Conservation (phyloP, 1,140 invertebrate species). For the Sminthurinus signatus region DNA sequence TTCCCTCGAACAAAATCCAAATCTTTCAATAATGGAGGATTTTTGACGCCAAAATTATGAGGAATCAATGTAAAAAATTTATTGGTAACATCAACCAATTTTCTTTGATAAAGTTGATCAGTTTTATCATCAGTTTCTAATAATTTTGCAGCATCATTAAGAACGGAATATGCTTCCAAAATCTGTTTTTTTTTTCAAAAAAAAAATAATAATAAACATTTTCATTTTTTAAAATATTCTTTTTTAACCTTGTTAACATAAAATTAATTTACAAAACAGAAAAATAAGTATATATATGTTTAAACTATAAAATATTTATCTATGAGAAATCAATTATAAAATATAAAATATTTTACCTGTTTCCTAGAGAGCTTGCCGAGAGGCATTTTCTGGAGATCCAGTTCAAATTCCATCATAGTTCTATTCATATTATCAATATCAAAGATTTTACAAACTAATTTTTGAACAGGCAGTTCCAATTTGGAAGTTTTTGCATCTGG, state of each 20-base stretch:
- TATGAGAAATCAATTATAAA: too few species aligned
- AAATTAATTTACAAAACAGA: too few species aligned
- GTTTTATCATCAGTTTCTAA: slow-evolving; percentile 55
- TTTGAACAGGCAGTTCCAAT: slow-evolving; percentile 68
- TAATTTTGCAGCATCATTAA: slow-evolving; percentile 59
- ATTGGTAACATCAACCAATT: slow-evolving; percentile 78
- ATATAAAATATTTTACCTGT: too few species aligned
- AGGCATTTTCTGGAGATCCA: slow-evolving; percentile 49
- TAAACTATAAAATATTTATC: too few species aligned
- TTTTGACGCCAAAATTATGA: slow-evolving; percentile 12
- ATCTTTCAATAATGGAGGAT: slow-evolving; percentile 59
- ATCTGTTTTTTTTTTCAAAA: too few species aligned
- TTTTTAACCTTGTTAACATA: too few species aligned
- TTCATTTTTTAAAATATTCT: too few species aligned
- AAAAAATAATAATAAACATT: too few species aligned
- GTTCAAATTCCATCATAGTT: slow-evolving; percentile 85
- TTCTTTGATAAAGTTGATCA: slow-evolving; percentile 49
- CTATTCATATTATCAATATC: slow-evolving; percentile 87
- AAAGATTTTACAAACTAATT: slow-evolving; percentile 80
- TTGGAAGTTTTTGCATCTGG: slow-evolving; percentile 52
- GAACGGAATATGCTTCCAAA: slow-evolving; percentile 70
- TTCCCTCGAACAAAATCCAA: slow-evolving; percentile 72
- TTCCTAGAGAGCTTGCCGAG: slow-evolving; percentile 89
- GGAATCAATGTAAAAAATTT: slow-evolving; percentile 44
- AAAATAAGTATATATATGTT: too few species aligned